These are phyloP conservation scores for Zootoca vivipara DNA, from an alignment of 2,113 vertebrate species.

Conservation along the genomic window DNA sequence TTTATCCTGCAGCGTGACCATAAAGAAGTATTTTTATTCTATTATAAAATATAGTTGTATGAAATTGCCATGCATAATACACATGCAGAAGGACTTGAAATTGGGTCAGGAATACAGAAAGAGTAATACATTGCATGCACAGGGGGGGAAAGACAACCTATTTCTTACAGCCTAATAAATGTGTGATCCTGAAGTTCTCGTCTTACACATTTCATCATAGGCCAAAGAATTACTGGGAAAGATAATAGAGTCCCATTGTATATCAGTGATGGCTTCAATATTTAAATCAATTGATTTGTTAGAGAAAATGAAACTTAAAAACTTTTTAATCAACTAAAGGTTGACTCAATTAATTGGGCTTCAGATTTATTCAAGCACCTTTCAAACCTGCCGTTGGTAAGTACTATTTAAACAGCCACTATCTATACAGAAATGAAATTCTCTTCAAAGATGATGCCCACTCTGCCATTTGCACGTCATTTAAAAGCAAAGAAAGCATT, in stretches of 20 bases:
- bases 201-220: not conserved
- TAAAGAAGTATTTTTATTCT: conserved; percentile 1
- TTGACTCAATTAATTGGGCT: too few species aligned
- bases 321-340: too few species aligned
- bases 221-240: not conserved
- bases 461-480: too few species aligned
- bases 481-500: too few species aligned
- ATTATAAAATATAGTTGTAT: not conserved
- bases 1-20: not conserved
- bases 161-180: not conserved
- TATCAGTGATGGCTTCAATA: not conserved
- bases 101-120: not conserved
- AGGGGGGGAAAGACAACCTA: not conserved
- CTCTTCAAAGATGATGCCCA: too few species aligned
- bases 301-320: not conserved
- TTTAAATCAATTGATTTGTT: not conserved
- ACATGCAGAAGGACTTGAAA: not conserved
- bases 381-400: too few species aligned
- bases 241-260: not conserved
- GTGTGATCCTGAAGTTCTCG: not conserved
- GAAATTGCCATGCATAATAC: not conserved
- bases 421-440: too few species aligned
- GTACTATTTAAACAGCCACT: too few species aligned
- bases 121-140: not conserved
- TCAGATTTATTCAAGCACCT: too few species aligned